A percentile compares a stretch with the other conserved stretches of the same genome.
Evolutionary conservation across 2,797 vertebrate species (phyloP).

Genomic region (Antrozous pallidus): DNA sequence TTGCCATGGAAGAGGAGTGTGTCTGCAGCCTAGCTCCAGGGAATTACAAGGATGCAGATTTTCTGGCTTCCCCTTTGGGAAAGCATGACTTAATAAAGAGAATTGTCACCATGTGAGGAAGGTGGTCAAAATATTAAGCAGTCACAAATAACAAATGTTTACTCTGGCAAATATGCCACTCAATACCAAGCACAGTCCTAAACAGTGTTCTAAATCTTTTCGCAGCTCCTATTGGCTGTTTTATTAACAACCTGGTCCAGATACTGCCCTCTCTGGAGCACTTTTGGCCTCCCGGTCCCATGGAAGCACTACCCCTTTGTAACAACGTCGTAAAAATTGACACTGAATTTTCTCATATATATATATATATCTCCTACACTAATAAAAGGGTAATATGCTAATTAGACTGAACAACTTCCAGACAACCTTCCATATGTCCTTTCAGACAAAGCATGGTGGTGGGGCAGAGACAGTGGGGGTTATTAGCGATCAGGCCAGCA

Average conservation of each 20-base stretch:
- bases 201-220: background rate
- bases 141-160: background rate
- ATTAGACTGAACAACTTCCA: too few relatives aligned
- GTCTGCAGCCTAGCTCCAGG: background rate
- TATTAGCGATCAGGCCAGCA: too few relatives aligned
- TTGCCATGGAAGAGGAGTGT: accelerated
- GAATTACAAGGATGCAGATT: background rate
- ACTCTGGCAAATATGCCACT: background rate
- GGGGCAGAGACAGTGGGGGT: too few relatives aligned
- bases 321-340: too few relatives aligned
- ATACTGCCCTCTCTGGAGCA: background rate
- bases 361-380: too few relatives aligned
- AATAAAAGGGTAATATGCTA: too few relatives aligned
- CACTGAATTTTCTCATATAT: too few relatives aligned
- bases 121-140: background rate
- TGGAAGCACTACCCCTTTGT: background rate
- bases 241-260: background rate
- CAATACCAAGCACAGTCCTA: background rate
- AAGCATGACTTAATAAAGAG: background rate
- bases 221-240: background rate
- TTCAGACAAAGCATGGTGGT: too few relatives aligned
- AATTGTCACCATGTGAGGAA: background rate
- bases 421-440: too few relatives aligned
- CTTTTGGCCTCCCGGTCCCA: background rate
- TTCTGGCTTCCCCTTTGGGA: background rate